A percentile compares a stretch with the other conserved stretches of the same genome.
phyloP scores from a whole-genome alignment of 2,888 invertebrate species.

The Melanostoma scalare region DNA sequence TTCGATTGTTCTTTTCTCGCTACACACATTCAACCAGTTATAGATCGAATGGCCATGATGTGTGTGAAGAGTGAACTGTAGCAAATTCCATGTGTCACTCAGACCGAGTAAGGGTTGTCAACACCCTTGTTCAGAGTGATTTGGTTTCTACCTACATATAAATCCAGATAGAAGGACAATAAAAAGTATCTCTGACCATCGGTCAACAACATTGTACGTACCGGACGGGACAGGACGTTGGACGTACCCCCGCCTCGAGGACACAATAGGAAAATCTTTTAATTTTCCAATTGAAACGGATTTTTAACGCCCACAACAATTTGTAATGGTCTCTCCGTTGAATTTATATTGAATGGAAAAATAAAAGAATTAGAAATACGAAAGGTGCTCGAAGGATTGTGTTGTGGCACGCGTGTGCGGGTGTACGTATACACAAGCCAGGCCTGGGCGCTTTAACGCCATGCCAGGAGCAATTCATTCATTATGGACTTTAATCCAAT shows the following conservation, averaged over 20 bases:
- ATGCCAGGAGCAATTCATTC: constrained; percentile 56
- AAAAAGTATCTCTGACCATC: constrained; percentile 67
- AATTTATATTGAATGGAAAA: constrained; percentile 49
- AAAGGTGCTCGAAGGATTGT: constrained; percentile 69
- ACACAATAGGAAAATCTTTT: constrained; percentile 69
- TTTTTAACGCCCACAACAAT: constrained; percentile 82
- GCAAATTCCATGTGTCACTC: constrained; percentile 57
- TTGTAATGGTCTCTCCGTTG: constrained; percentile 78
- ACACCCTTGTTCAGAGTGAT: constrained; percentile 60
- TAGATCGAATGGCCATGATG: constrained; percentile 35
- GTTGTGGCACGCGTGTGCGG: constrained; percentile 65
- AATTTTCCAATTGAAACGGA: constrained; percentile 78
- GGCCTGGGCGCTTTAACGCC: not conserved
- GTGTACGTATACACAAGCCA: constrained; percentile 32
- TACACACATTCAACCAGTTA: constrained; percentile 55
- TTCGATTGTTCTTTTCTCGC: constrained; percentile 22
- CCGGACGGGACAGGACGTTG: not conserved
- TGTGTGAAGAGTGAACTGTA: constrained; percentile 21
- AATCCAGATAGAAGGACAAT: constrained; percentile 63
- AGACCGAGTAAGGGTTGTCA: constrained; percentile 62
- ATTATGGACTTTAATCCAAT: constrained; percentile 69
- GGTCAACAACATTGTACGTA: constrained; percentile 42
- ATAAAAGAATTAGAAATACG: constrained; percentile 29
- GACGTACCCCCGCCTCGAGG: constrained; percentile 28
- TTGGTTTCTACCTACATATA: constrained; percentile 42